phyloP scores from a whole-genome alignment of 1,140 invertebrate genomes.

The Coelopa frigida region DNA sequence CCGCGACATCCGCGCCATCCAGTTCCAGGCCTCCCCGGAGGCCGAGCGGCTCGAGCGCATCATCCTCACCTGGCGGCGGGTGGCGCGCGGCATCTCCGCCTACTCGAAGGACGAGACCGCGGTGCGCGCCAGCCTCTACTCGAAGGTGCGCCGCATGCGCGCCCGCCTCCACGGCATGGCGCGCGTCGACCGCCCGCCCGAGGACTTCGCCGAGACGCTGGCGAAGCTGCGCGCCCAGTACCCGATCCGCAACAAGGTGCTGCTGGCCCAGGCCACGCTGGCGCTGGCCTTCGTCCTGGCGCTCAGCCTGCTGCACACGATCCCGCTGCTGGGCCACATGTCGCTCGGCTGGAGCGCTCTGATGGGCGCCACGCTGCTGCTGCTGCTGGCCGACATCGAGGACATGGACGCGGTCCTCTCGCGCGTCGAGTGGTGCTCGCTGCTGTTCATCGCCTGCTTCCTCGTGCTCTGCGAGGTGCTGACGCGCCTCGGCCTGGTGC shows the following conservation, averaged over 20 bases:
- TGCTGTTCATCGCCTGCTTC: conserved; percentile 76
- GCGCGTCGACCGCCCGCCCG: conserved; percentile 5
- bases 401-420: conserved; percentile 70
- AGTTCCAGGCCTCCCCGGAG: conserved; percentile 2
- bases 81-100: conserved; percentile 5
- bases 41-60: conserved; percentile 6
- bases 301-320: conserved; percentile 68
- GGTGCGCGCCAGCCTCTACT: background rate
- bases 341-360: conserved; percentile 75
- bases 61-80: conserved; percentile 4
- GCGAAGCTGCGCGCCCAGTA: background rate
- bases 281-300: conserved; percentile 61
- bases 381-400: conserved; percentile 63
- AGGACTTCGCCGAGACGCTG: conserved; percentile 5
- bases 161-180: conserved; percentile 10
- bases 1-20: conserved; percentile 5
- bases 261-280: conserved; percentile 61
- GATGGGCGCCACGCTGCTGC: conserved; percentile 60
- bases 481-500: background rate
- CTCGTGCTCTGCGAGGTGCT: conserved; percentile 79
- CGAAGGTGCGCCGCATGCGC: conserved; percentile 2
- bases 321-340: conserved; percentile 55
- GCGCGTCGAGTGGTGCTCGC: conserved; percentile 75
- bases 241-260: conserved; percentile 47
- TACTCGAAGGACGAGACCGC: conserved; percentile 11